phyloP scores from a whole-genome alignment of 2,797 vertebrate genomes.

The Denticeps clupeoides region DNA sequence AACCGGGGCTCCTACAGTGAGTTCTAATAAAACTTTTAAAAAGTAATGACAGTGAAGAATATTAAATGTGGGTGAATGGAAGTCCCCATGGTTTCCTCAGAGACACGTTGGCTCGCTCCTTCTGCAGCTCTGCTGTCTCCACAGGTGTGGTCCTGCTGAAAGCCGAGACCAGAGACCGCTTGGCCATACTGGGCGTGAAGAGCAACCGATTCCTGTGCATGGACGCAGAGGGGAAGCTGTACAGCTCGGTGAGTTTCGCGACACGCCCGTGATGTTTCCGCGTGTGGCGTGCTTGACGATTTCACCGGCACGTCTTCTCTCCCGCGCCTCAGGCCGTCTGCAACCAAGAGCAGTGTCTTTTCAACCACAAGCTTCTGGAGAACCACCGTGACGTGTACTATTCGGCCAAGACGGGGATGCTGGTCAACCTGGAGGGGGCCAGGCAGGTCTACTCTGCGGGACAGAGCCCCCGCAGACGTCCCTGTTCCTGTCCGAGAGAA shows the following conservation, averaged over 20 bases:
- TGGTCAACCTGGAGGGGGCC: conserved; percentile 77
- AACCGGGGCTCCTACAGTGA: conserved; percentile 83
- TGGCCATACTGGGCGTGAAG: conserved; percentile 81
- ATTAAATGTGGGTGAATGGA: not conserved
- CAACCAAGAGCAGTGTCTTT: conserved; percentile 69
- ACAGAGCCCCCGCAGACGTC: conserved; percentile 76
- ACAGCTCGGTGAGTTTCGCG: conserved; percentile 81
- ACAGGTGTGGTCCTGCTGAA: conserved; percentile 80
- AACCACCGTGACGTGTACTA: conserved; percentile 85
- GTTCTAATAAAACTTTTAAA: conserved; percentile 24
- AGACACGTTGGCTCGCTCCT: too few species aligned
- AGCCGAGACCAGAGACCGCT: conserved; percentile 70
- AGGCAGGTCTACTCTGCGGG: conserved; percentile 63
- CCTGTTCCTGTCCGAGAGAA: conserved; percentile 80
- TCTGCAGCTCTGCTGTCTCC: too few species aligned
- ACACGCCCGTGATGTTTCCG: too few species aligned
- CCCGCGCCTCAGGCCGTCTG: conserved; percentile 60
- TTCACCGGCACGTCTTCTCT: too few species aligned
- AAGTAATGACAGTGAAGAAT: not conserved
- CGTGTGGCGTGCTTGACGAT: too few species aligned
- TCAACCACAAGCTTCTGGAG: conserved; percentile 78
- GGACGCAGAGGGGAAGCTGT: conserved; percentile 74
- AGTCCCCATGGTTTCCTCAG: too few species aligned
- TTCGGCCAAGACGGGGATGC: conserved; percentile 66
- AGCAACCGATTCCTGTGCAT: conserved; percentile 81